A percentile compares a stretch with the other conserved stretches of the same genome.
Conservation (phyloP, 1,140 invertebrate species). For the Drosophila parvula region DNA sequence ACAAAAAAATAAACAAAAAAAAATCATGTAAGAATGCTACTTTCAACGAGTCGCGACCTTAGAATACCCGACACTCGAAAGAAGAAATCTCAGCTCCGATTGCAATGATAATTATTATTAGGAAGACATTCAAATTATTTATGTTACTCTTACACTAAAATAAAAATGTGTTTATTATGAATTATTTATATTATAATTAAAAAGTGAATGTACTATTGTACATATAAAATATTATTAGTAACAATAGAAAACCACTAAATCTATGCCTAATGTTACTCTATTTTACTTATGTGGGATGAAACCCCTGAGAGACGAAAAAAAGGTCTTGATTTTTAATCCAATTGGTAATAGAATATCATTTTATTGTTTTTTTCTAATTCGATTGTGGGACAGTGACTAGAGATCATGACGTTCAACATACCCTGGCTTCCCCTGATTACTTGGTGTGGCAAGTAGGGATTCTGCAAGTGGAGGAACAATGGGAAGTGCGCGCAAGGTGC, state of each 20-base stretch:
- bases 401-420: not conserved
- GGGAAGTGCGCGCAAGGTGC: conserved; percentile 68
- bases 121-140: not conserved
- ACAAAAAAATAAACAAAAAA: conserved; percentile 28
- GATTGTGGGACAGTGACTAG: too few species aligned
- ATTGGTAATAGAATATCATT: not conserved
- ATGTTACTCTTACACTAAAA: too few species aligned
- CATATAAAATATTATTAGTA: not conserved
- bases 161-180: not conserved
- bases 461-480: conserved; percentile 43
- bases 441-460: conserved; percentile 38
- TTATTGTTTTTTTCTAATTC: not conserved
- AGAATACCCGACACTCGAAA: not conserved
- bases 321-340: not conserved
- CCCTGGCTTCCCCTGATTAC: not conserved
- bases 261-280: not conserved
- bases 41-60: not conserved
- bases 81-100: not conserved
- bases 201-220: too few species aligned
- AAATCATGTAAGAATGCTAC: conserved; percentile 4
- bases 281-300: not conserved
- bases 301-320: too few species aligned
- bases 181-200: too few species aligned
- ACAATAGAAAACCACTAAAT: not conserved
- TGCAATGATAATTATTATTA: not conserved